A percentile compares a stretch with the other conserved stretches of the same genome.
Conservation (phyloP, 2,797 vertebrate genomes). For the Lerista edwardsae region DNA sequence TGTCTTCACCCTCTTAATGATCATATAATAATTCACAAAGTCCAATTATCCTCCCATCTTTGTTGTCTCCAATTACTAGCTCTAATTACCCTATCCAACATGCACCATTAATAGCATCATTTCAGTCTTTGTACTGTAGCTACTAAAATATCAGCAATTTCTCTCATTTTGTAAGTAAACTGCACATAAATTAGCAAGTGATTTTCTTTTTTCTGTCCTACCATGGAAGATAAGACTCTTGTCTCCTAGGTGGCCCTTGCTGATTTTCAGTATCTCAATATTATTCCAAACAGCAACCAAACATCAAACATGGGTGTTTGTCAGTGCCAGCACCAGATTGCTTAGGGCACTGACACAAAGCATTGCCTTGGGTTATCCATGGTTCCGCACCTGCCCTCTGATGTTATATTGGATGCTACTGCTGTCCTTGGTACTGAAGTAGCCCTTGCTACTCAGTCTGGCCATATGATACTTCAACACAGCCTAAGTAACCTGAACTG, state of each 20-base stretch:
- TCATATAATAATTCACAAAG: slow-evolving; percentile 7
- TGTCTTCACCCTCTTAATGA: background rate
- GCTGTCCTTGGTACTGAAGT: too few relatives aligned
- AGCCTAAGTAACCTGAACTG: too few relatives aligned
- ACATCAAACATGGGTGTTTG: background rate
- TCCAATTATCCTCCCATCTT: slow-evolving; percentile 9
- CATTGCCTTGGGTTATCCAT: too few relatives aligned
- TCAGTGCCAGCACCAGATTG: too few relatives aligned
- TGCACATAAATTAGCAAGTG: background rate
- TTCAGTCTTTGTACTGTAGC: slow-evolving; percentile 19
- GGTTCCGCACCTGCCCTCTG: too few relatives aligned
- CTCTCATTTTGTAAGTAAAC: background rate
- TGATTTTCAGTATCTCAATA: background rate
- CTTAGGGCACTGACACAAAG: too few relatives aligned
- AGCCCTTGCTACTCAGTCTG: too few relatives aligned
- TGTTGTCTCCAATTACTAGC: background rate
- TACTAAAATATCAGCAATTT: slow-evolving; percentile 6
- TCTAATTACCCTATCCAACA: slow-evolving; percentile 12
- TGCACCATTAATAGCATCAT: slow-evolving; percentile 8
- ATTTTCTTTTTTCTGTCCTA: background rate
- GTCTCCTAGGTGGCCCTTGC: background rate
- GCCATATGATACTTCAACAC: too few relatives aligned
- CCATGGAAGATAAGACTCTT: background rate
- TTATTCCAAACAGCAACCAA: background rate
- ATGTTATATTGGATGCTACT: too few relatives aligned